Conservation (phyloP, 2,797 vertebrate genomes). For the Carapus acus region DNA sequence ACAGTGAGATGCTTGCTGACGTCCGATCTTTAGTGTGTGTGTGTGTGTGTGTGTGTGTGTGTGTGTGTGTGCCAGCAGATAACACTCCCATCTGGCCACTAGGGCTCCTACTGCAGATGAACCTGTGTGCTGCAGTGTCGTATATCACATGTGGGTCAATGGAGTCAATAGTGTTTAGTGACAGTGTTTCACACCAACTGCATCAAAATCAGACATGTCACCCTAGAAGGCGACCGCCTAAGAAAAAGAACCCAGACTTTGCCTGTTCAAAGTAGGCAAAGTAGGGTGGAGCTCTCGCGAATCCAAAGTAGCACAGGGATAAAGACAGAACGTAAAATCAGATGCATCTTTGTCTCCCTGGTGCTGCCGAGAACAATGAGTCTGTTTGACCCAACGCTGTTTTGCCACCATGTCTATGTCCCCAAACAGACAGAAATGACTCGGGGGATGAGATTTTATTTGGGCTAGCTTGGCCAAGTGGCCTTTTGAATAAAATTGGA, state of each 20-base stretch:
- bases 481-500: no score
- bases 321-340: not conserved
- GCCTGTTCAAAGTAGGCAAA: no score
- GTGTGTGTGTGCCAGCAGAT: slow-evolving; percentile 1
- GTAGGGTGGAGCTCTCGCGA: no score
- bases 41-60: no score
- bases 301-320: not conserved
- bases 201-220: slow-evolving; percentile 3
- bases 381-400: not conserved
- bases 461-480: not conserved
- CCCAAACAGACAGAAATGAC: slow-evolving; percentile 1
- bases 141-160: slow-evolving; percentile 6
- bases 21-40: no score
- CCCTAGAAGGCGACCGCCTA: no score
- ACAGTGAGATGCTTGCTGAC: no score
- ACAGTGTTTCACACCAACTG: slow-evolving; percentile 3
- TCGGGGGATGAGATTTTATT: not conserved
- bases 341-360: not conserved
- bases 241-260: no score
- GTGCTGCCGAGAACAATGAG: not conserved
- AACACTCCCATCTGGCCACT: not conserved
- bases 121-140: not conserved
- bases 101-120: not conserved
- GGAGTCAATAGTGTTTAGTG: not conserved
- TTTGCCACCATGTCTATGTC: slow-evolving; percentile 2